Conservation (phyloP, 2,113 vertebrate genomes). For the Oxyruncus cristatus region DNA sequence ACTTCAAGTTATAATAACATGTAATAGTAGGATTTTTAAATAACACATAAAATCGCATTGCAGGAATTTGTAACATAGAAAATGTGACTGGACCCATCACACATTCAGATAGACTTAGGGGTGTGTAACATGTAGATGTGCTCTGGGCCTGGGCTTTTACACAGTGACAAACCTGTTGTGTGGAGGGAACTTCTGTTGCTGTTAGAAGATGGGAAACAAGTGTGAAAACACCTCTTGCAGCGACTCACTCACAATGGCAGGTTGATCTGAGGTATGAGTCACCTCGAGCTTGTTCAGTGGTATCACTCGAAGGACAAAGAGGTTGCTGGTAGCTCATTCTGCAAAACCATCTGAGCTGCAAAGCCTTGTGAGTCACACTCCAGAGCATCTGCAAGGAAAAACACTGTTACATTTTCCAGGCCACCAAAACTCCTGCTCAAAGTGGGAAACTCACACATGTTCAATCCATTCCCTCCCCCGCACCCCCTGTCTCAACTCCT, state of each 20-base stretch:
- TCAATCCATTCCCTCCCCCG: neutral
- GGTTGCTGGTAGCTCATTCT: neutral
- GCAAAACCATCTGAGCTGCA: neutral
- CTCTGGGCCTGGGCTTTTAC: neutral
- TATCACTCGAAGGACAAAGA: neutral
- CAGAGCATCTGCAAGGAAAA: conserved; percentile 24
- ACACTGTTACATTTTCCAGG: conserved; percentile 35
- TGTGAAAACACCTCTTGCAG: neutral
- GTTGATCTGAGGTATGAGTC: neutral
- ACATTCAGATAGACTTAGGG: neutral
- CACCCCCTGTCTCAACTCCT: neutral
- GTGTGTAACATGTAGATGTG: neutral
- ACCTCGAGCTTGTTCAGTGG: neutral
- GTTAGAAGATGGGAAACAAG: neutral
- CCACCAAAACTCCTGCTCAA: conserved; percentile 2
- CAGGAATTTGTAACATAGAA: neutral
- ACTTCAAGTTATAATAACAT: conserved; percentile 5
- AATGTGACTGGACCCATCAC: neutral
- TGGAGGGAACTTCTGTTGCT: neutral
- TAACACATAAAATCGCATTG: neutral
- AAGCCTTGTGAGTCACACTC: conserved; percentile 44
- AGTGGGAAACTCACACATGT: neutral
- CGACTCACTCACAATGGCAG: neutral
- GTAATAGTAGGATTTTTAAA: neutral
- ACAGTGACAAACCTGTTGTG: neutral